Evolutionary conservation across 2,888 invertebrate genomes (phyloP).

Genomic region (Phalera bucephala): DNA sequence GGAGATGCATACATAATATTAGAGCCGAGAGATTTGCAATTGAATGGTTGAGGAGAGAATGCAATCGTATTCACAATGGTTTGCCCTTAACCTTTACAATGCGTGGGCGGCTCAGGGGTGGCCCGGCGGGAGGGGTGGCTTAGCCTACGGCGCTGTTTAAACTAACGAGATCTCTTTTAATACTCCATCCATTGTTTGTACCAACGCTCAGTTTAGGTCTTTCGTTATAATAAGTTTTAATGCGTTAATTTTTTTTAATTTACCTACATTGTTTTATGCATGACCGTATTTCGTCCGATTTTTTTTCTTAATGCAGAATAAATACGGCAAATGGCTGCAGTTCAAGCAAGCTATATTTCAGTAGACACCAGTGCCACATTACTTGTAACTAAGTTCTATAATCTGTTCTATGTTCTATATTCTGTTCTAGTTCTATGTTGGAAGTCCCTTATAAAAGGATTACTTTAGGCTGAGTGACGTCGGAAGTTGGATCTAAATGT

Average conservation of each 20-base stretch:
- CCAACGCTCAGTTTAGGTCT: constrained; percentile 42
- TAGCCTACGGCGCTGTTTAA: constrained; percentile 51
- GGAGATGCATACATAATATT: constrained; percentile 28
- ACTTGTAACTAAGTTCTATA: no score
- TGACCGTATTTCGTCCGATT: no score
- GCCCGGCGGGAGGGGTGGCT: constrained; percentile 13
- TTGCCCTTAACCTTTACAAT: constrained; percentile 64
- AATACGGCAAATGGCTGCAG: no score
- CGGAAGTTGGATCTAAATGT: no score
- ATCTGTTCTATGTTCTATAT: no score
- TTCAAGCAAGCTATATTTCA: no score
- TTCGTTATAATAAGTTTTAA: constrained; percentile 22
- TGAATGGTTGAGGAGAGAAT: constrained; percentile 38
- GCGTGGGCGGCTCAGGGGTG: constrained; percentile 39
- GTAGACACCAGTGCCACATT: no score
- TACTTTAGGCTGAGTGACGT: no score
- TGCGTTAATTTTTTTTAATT: background rate
- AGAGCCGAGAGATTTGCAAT: constrained; percentile 35
- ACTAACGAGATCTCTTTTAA: constrained; percentile 67
- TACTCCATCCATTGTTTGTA: constrained; percentile 54
- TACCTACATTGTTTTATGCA: background rate
- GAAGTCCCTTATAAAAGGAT: no score
- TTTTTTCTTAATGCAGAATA: no score
- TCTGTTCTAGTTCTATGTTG: no score
- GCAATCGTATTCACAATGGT: constrained; percentile 43